These are phyloP conservation scores for Chrysotoxum bicinctum DNA, from an alignment of 2,888 invertebrate species.

Conservation along the genomic window DNA sequence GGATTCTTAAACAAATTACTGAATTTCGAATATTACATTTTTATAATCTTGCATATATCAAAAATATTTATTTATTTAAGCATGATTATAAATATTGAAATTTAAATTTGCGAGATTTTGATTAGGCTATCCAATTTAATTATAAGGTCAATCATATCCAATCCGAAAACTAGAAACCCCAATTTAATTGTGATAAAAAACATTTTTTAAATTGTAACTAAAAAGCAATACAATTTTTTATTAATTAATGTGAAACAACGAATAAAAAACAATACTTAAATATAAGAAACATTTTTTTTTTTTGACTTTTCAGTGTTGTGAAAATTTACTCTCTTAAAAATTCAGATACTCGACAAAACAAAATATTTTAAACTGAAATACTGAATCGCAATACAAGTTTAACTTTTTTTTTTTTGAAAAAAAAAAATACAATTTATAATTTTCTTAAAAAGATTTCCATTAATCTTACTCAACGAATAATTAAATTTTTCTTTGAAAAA, in stretches of 20 bases:
- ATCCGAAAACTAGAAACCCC: conserved; percentile 2
- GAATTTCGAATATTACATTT: too few species aligned
- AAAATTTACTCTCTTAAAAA: background rate
- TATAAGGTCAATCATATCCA: background rate
- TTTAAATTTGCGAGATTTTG: background rate
- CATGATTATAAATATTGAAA: too few species aligned
- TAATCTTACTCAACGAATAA: conserved; percentile 79
- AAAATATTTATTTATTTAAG: too few species aligned
- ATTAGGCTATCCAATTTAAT: too few species aligned
- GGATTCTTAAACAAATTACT: too few species aligned
- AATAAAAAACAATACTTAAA: conserved; percentile 35
- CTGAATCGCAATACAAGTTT: conserved; percentile 23
- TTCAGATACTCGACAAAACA: conserved; percentile 54
- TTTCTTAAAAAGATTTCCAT: conserved; percentile 73
- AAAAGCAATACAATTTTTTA: conserved; percentile 16
- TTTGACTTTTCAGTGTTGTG: conserved; percentile 58
- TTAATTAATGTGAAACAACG: conserved; percentile 61
- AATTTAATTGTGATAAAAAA: conserved; percentile 45
- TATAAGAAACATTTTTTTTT: conserved; percentile 2
- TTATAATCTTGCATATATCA: too few species aligned
- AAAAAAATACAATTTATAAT: background rate
- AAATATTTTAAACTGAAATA: background rate
- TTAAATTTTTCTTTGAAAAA: conserved; percentile 49
- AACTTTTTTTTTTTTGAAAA: background rate
- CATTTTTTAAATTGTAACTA: background rate